These are phyloP conservation scores for Chelonia mydas DNA, from an alignment of 2,797 vertebrate species.

Conservation along the genomic window DNA sequence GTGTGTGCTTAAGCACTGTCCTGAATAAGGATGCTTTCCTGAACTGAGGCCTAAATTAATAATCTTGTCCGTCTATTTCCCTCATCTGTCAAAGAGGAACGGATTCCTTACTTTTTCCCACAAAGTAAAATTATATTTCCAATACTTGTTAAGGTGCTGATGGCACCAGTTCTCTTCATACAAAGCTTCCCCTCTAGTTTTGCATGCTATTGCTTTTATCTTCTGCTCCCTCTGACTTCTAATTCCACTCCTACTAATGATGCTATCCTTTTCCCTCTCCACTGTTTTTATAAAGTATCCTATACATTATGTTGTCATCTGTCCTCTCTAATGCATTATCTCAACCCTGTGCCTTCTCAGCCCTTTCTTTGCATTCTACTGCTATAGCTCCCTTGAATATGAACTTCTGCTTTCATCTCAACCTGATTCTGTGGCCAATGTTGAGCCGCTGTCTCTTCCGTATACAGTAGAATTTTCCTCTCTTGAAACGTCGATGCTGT, in stretches of 20 bases:
- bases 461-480: not conserved
- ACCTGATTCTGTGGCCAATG: not conserved
- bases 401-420: not conserved
- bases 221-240: not conserved
- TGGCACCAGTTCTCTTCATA: not conserved
- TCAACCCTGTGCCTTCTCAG: constrained; percentile 32
- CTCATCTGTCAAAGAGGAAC: not conserved
- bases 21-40: not conserved
- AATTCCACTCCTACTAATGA: not conserved
- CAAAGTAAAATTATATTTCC: not conserved
- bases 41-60: not conserved
- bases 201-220: constrained; percentile 1
- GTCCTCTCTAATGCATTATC: not conserved
- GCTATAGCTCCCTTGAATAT: not conserved
- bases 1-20: not conserved
- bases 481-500: constrained; percentile 12
- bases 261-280: not conserved
- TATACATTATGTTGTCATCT: not conserved
- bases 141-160: not conserved
- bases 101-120: fast-evolving
- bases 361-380: not conserved
- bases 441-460: constrained; percentile 13
- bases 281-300: not conserved
- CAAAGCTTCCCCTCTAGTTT: not conserved
- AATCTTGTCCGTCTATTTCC: not conserved